Percentiles rank a stretch among this genome's conserved stretches.
These are phyloP conservation scores for Cherax quadricarinatus DNA, from an alignment of 1,140 invertebrate genomes.

Conservation along the genomic window DNA sequence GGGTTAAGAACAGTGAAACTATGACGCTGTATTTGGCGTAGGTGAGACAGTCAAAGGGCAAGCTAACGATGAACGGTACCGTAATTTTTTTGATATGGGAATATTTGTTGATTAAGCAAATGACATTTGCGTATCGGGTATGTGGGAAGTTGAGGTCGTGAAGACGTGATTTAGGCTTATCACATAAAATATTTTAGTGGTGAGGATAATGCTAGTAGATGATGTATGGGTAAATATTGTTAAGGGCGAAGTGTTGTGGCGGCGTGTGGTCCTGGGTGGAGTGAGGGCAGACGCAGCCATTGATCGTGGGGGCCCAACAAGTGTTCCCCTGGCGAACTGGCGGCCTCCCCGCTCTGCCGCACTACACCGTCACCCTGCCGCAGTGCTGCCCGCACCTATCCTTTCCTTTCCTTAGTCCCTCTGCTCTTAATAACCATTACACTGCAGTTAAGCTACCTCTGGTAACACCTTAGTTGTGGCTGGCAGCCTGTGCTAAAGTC, in stretches of 20 bases:
- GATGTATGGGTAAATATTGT: slow-evolving; percentile 48
- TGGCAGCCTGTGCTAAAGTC: not conserved
- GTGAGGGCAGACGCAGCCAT: slow-evolving; percentile 66
- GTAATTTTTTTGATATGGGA: not conserved
- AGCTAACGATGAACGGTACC: not conserved
- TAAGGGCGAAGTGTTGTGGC: slow-evolving; percentile 35
- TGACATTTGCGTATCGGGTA: not conserved
- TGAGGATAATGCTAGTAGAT: not conserved
- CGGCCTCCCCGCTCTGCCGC: slow-evolving; percentile 64
- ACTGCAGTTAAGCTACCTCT: not conserved
- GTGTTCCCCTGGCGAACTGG: slow-evolving; percentile 69
- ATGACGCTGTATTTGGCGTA: not conserved
- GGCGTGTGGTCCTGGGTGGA: slow-evolving; percentile 57
- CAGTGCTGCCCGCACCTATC: slow-evolving; percentile 51
- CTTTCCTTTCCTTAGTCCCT: not conserved
- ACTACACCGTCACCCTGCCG: slow-evolving; percentile 67
- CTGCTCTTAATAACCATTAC: not conserved
- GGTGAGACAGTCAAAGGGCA: not conserved
- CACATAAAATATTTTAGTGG: no score
- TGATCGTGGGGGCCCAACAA: slow-evolving; percentile 69
- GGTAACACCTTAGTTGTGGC: no score
- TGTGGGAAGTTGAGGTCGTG: not conserved
- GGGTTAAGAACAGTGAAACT: no score
- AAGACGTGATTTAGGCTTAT: not conserved
- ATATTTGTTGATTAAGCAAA: not conserved